Base-by-base conservation (phyloP, 2,888 invertebrate genomes). In the Odontothrips loti region DNA sequence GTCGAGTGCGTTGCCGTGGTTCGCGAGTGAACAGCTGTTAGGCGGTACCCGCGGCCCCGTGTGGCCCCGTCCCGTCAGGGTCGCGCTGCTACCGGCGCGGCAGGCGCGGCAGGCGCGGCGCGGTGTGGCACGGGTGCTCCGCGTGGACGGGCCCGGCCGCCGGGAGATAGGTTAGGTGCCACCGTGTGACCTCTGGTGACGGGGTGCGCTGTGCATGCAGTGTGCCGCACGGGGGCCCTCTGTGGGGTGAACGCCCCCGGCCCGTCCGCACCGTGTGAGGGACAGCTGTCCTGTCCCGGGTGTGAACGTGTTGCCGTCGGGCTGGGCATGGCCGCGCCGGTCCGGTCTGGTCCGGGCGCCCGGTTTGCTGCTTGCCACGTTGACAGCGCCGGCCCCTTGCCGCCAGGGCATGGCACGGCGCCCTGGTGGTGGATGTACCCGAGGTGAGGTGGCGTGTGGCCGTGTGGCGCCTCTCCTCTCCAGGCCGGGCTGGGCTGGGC, bases 41-140 rank as follows among this genome's bases (percentile, higher is more conserved):
- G 68, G 27, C 0, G 58, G 58, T 15, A 20, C 58, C 58, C 17
- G 58, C 20, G 58, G 20, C 58, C 58, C 58, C 27, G 68, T 23
- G 2, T 51, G 51, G 51, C 58, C n/a, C 58, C 58, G 0, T 43
- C 34, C 47, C 15, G 17, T 68, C 10, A 79, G 23, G 43, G 43
- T 78, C n/a, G 79, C 51, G 68, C 34, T 79, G 75, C 79, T 47
- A 15, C 29, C 79, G 43, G 81, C 51, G 51, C 20, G n/a, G n/a
- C n/a, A n/a, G n/a, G n/a, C n/a, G n/a, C n/a, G n/a, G n/a, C n/a
- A n/a, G n/a, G n/a, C n/a, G n/a, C 48, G 47, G 63, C 43, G 51
- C 78, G 75, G 47, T 79, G 68, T 29, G 48, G 82, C 82, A 51
- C n/a, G 63, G 8, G 27, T 79, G 23, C 78, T 83, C 68, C 68